Percentiles rank a stretch among this genome's conserved stretches.
Conservation (phyloP, 2,888 invertebrate genomes). For the Acleris sparsana region DNA sequence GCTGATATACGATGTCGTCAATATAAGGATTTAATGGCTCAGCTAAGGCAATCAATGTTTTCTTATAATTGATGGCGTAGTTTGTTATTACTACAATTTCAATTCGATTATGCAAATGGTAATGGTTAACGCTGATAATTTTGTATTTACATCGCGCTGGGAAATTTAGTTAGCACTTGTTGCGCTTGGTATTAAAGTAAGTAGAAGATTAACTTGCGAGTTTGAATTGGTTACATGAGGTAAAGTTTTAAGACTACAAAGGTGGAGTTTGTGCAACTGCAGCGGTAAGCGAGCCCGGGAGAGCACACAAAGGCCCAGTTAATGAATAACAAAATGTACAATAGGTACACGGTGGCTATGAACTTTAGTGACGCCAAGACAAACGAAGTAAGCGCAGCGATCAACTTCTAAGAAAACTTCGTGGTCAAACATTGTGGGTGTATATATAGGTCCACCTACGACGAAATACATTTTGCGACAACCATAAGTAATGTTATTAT, state of each 20-base stretch:
- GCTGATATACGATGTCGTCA: conserved; percentile 14
- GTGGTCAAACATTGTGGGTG: conserved; percentile 12
- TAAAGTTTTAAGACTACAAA: conserved; percentile 64
- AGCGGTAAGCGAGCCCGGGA: conserved; percentile 54
- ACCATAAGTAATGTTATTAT: not conserved
- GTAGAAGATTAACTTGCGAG: conserved; percentile 58
- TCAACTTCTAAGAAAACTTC: conserved; percentile 21
- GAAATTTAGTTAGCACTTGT: conserved; percentile 17
- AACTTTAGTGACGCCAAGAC: conserved; percentile 33
- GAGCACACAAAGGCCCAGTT: conserved; percentile 52
- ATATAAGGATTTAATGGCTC: conserved; percentile 33
- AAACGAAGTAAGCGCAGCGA: conserved; percentile 20
- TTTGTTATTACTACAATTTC: conserved; percentile 30
- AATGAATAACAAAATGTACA: conserved; percentile 53
- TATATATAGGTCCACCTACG: not conserved
- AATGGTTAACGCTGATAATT: conserved; percentile 12
- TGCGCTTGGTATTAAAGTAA: conserved; percentile 35
- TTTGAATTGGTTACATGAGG: conserved; percentile 49
- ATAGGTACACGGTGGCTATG: conserved; percentile 22
- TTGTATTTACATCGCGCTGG: not conserved
- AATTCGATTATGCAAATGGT: conserved; percentile 43
- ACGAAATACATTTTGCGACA: too few relatives aligned
- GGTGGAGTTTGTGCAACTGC: conserved; percentile 60
- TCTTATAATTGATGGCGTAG: conserved; percentile 31
- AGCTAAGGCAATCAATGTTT: conserved; percentile 35